Percentiles rank a stretch among this genome's conserved stretches.
Evolutionary conservation across 2,113 vertebrate genomes (phyloP).

Genomic region (Albula glossodonta): DNA sequence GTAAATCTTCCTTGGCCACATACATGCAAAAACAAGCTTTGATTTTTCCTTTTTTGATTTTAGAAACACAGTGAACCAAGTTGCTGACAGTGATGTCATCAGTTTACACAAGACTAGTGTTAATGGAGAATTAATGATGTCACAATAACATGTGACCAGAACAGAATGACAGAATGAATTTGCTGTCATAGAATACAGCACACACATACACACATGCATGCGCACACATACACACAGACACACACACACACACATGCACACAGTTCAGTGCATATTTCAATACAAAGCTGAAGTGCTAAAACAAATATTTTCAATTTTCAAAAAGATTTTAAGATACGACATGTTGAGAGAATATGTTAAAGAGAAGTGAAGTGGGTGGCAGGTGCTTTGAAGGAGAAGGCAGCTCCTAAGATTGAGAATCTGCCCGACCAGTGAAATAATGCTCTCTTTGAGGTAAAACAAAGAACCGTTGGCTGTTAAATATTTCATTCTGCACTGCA

Average conservation of each 20-base stretch:
- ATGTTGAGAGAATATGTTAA: not conserved
- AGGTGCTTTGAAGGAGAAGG: not conserved
- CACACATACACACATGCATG: not conserved
- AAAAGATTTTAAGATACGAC: not conserved
- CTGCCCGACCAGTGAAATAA: not conserved
- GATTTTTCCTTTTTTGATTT: no score
- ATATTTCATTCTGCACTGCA: not conserved
- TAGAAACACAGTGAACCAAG: no score
- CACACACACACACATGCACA: slow-evolving; percentile 7
- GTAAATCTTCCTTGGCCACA: not conserved
- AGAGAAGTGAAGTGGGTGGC: not conserved
- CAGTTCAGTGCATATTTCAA: not conserved
- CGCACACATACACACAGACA: slow-evolving; percentile 12
- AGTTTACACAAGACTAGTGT: no score
- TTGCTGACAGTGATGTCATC: no score
- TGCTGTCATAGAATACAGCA: not conserved
- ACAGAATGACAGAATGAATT: no score
- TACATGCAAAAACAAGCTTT: not conserved
- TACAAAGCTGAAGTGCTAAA: not conserved
- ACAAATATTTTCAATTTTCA: not conserved
- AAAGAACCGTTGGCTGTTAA: not conserved
- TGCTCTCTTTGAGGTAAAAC: not conserved
- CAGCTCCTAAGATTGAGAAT: not conserved
- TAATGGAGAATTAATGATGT: no score
- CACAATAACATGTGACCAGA: no score